A percentile compares a stretch with the other conserved stretches of the same genome.
These are phyloP conservation scores for Eristalis pertinax DNA, from an alignment of 2,888 invertebrate genomes.

Conservation along the genomic window DNA sequence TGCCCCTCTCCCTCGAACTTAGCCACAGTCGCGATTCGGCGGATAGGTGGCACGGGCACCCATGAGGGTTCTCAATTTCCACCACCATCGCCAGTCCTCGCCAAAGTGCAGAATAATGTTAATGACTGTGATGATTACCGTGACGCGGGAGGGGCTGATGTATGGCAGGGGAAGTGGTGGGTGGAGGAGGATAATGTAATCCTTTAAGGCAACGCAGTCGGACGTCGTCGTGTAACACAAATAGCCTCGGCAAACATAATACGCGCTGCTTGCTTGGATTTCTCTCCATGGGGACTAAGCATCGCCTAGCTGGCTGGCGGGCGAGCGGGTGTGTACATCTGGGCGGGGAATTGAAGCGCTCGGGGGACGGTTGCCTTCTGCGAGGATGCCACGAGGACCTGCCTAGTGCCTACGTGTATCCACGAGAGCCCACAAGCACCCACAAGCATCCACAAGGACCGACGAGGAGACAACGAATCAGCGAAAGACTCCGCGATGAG, in stretches of 20 bases:
- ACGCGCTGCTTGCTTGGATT: background rate
- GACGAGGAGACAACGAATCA: conserved; percentile 16
- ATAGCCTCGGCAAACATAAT: conserved; percentile 41
- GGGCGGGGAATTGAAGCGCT: conserved; percentile 30
- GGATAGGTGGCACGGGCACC: conserved; percentile 37
- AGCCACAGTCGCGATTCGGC: conserved; percentile 20
- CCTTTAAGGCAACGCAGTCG: conserved; percentile 17
- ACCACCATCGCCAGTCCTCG: conserved; percentile 4
- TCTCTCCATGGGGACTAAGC: background rate
- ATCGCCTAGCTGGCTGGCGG: too few species aligned
- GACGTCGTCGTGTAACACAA: conserved; percentile 26
- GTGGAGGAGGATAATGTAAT: conserved; percentile 3
- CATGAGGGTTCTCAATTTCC: conserved; percentile 49
- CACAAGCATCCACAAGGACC: background rate
- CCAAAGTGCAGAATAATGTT: conserved; percentile 71
- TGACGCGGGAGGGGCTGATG: conserved; percentile 26
- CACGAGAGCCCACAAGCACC: background rate
- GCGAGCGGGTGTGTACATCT: conserved; percentile 15
- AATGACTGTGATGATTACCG: conserved; percentile 59
- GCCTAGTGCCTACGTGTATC: too few species aligned
- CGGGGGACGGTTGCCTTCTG: conserved; percentile 10
- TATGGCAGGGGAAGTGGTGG: conserved; percentile 11
- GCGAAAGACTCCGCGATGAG: conserved; percentile 15
- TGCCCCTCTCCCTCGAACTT: background rate
- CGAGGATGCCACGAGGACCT: background rate